Evolutionary conservation across 2,888 invertebrate species (phyloP).

Genomic region (Brachycybe producta): DNA sequence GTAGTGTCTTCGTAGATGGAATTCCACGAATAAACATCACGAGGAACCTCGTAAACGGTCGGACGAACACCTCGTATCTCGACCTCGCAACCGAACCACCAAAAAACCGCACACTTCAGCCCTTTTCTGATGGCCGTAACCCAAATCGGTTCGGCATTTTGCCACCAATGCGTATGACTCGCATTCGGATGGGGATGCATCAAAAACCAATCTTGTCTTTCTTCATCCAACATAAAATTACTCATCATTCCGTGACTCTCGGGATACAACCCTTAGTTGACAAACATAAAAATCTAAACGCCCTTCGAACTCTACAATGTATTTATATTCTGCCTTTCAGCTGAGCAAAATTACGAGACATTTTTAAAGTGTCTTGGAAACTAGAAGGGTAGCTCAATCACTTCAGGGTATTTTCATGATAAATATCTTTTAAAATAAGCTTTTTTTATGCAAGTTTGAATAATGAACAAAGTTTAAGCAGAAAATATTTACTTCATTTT

Average conservation of each 20-base stretch:
- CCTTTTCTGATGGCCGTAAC: constrained; percentile 26
- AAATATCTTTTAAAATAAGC: too few relatives aligned
- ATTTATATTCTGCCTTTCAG: too few relatives aligned
- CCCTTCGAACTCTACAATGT: too few relatives aligned
- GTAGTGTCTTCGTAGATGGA: not conserved
- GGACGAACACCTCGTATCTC: constrained; percentile 21
- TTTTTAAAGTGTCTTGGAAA: too few relatives aligned
- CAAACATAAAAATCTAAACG: too few relatives aligned
- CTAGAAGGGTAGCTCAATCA: too few relatives aligned
- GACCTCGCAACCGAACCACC: constrained; percentile 24
- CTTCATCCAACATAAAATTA: constrained; percentile 18
- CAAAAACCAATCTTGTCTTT: constrained; percentile 11
- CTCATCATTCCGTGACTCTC: constrained; percentile 18
- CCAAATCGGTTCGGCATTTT: constrained; percentile 31
- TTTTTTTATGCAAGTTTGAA: too few relatives aligned
- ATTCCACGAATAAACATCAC: constrained; percentile 8
- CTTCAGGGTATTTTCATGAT: too few relatives aligned
- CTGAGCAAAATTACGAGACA: too few relatives aligned
- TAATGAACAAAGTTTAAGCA: too few relatives aligned
- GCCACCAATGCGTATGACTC: constrained; percentile 28
- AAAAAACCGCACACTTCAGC: constrained; percentile 20
- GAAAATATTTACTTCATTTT: too few relatives aligned
- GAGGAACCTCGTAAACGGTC: constrained; percentile 20
- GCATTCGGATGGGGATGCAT: constrained; percentile 3
- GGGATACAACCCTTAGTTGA: constrained; percentile 17